phyloP scores from a whole-genome alignment of 2,888 invertebrate species.

The Cephus rjabovi region DNA sequence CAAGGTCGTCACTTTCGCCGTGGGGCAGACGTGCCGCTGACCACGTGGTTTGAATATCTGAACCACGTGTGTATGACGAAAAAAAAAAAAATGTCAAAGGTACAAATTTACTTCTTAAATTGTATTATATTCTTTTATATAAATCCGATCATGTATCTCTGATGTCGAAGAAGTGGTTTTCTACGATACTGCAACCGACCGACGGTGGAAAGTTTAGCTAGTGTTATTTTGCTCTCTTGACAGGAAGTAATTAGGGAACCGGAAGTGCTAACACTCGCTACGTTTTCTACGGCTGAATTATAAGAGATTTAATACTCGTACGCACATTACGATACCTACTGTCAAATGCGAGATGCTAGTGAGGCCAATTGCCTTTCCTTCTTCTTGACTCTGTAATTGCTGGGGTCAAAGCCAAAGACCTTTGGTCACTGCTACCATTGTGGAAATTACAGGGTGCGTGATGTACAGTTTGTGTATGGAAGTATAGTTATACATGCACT shows the following conservation, averaged over 20 bases:
- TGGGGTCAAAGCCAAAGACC: constrained; percentile 24
- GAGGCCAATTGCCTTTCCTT: constrained; percentile 25
- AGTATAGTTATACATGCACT: not conserved
- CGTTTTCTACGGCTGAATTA: not conserved
- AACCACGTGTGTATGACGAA: not conserved
- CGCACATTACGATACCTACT: not conserved
- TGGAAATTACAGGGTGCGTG: constrained; percentile 21
- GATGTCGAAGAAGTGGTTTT: constrained; percentile 25
- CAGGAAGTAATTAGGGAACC: not conserved
- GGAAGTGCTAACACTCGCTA: not conserved
- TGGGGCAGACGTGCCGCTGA: constrained; percentile 12
- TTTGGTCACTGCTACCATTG: constrained; percentile 27
- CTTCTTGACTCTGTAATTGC: constrained; percentile 29
- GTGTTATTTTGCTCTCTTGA: not conserved
- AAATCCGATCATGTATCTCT: constrained; percentile 21
- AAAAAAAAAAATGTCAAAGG: not conserved
- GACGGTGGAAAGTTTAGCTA: constrained; percentile 4
- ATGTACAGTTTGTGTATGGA: not conserved
- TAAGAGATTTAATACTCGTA: not conserved
- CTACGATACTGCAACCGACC: constrained; percentile 15
- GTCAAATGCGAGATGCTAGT: constrained; percentile 18
- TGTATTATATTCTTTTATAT: not conserved
- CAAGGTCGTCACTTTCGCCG: constrained; percentile 37
- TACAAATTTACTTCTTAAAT: not conserved
- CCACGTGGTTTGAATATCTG: not conserved